Evolutionary conservation across 2,797 vertebrate species (phyloP).

Genomic region (Catostomus latipinnis): DNA sequence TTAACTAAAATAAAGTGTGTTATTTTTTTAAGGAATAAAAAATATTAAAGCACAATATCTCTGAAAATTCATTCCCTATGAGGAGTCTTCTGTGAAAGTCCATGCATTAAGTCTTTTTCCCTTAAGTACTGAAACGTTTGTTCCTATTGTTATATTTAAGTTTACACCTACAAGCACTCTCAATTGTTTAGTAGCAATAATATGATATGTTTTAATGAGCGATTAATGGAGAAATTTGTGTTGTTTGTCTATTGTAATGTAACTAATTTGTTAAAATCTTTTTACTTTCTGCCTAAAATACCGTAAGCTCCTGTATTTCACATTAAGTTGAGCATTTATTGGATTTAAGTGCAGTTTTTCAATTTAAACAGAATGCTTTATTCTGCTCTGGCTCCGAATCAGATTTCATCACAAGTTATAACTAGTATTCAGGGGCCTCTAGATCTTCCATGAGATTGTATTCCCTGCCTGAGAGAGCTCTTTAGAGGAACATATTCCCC

Average conservation of each 20-base stretch:
- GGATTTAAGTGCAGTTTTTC: constrained; percentile 23
- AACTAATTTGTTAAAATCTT: not conserved
- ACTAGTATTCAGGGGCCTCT: constrained; percentile 14
- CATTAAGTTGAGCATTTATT: constrained; percentile 17
- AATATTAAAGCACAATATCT: not conserved
- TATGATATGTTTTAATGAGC: not conserved
- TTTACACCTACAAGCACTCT: not conserved
- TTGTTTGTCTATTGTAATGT: not conserved
- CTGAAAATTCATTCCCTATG: not conserved
- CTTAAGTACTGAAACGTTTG: not conserved
- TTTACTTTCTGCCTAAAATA: not conserved
- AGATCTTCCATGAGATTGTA: constrained; percentile 30
- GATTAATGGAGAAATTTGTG: not conserved
- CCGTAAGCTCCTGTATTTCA: not conserved
- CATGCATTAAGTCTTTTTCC: not conserved
- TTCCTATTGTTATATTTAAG: not conserved
- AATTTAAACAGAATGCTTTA: constrained; percentile 25
- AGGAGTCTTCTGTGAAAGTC: not conserved
- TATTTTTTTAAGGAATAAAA: not conserved
- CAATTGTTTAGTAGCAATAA: not conserved
- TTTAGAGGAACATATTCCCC: constrained; percentile 23
- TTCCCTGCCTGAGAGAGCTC: constrained; percentile 29
- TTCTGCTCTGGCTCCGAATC: constrained; percentile 9
- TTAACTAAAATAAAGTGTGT: not conserved
- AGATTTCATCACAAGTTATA: constrained; percentile 31